Evolutionary conservation across 2,888 invertebrate species (phyloP).

Genomic region (Ctena decussata): DNA sequence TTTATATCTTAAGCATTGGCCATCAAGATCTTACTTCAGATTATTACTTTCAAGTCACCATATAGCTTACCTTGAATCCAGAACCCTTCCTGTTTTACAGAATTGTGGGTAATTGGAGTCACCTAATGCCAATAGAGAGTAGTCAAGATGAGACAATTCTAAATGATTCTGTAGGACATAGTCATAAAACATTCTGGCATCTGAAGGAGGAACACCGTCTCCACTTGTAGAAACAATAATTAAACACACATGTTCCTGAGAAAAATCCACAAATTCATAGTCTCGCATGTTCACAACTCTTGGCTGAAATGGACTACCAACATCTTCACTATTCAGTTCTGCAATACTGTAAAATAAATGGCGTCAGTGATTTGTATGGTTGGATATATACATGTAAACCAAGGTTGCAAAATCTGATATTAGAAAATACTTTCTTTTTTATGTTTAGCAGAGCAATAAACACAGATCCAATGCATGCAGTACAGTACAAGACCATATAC

Average conservation of each 20-base stretch:
- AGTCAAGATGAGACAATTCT: constrained; percentile 61
- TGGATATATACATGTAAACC: no score
- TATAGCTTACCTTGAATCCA: constrained; percentile 72
- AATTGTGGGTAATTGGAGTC: constrained; percentile 80
- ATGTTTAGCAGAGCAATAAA: no score
- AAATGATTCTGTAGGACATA: constrained; percentile 35
- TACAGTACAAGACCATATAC: no score
- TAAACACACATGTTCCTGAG: constrained; percentile 67
- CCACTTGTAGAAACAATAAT: constrained; percentile 79
- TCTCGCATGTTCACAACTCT: constrained; percentile 72
- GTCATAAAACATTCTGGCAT: constrained; percentile 72
- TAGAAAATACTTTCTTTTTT: no score
- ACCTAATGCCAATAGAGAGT: constrained; percentile 76
- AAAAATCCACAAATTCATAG: constrained; percentile 60
- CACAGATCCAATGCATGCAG: no score
- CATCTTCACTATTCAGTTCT: neutral
- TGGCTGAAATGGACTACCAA: constrained; percentile 67
- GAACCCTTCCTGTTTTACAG: constrained; percentile 72
- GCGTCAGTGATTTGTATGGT: no score
- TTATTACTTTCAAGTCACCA: no score
- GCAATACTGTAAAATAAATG: neutral
- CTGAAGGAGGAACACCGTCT: constrained; percentile 79
- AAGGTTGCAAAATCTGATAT: no score
- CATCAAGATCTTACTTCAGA: no score
- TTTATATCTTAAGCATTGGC: no score